These are phyloP conservation scores for Hydrolagus colliei DNA, from an alignment of 2,797 vertebrate genomes.

Conservation along the genomic window DNA sequence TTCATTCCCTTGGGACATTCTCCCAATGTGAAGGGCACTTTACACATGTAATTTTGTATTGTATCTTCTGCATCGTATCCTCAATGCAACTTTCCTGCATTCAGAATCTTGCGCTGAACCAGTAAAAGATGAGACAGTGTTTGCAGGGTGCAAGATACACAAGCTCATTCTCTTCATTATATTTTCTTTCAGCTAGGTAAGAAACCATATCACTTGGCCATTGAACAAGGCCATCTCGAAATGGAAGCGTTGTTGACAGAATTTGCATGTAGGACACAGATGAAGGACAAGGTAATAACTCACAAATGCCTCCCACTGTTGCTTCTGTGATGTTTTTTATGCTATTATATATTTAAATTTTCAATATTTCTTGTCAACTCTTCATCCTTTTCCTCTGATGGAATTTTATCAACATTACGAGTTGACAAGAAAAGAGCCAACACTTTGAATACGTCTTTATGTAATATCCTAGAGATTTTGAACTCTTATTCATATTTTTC, in stretches of 20 bases:
- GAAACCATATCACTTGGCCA: constrained; percentile 69
- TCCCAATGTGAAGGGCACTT: no score
- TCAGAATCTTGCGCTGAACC: neutral
- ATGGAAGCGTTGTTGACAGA: constrained; percentile 65
- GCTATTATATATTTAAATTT: neutral
- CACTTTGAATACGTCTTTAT: neutral
- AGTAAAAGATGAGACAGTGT: neutral
- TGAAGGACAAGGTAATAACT: constrained; percentile 67
- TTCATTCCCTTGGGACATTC: no score
- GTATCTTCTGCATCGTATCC: no score
- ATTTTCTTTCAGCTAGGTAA: constrained; percentile 59
- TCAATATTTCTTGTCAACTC: neutral
- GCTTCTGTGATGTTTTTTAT: neutral
- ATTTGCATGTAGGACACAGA: constrained; percentile 64
- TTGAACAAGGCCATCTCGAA: constrained; percentile 67
- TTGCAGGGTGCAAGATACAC: neutral
- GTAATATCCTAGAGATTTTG: neutral
- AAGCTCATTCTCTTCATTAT: neutral
- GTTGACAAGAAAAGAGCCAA: neutral
- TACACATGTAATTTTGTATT: no score
- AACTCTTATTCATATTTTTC: neutral
- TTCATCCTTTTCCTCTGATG: neutral
- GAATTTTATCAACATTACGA: neutral
- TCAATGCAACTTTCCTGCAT: no score
- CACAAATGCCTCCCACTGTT: neutral